Base-by-base conservation (phyloP, 2,113 vertebrate species). In the Tupaia tana region DNA sequence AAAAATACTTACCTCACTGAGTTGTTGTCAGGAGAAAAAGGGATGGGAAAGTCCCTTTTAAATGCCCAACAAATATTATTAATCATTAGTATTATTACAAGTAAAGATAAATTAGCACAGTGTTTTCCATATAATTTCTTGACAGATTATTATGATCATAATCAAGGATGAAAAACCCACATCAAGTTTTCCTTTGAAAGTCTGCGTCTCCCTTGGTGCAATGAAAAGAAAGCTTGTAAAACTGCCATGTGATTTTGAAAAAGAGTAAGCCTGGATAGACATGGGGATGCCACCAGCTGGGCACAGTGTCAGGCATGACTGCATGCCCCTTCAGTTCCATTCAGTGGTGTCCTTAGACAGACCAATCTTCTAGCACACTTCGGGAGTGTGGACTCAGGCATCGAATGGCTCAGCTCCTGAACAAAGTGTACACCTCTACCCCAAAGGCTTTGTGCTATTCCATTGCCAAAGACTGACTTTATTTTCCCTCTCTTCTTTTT, bases 371-470 rank as follows among this genome's bases (percentile, higher is more conserved):
- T 27, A 1, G 64, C 43, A 12, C 2, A 1, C 24, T 83, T 18
- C 78, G 18, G 86, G 75, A 66, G 61, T 25, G 56, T 77, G 3
- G 3, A 20, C 74, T n/a, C 7, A 10, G 1, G 27, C 11, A 2
- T 70, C 24, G 12, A n/a, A 1, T 0, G 22, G 77, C 56, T 24
- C 13, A 0, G 9, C 8, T 58, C 29, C 1, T 0, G 24, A 58
- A 29, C n/a, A 10, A 70, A 12, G 11, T 5, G 15, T 7, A 6
- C 2, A 24, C 12, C 12, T 90, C 59, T 64, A 1, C 13, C 59
- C 29, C 20, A 29, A 59, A n/a, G 52, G 18, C 67, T 66, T 34
- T 12, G 29, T 54, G 64, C 1, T 58, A 1, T 22, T 27, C 24
- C 19, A 1, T 9, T 67, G 27, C 8, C 58, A 20, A 3, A 12